Evolutionary conservation across 2,113 vertebrate species (phyloP), one percentile per base, ranked within the genome.

Genomic region (Tupaia tana): DNA sequence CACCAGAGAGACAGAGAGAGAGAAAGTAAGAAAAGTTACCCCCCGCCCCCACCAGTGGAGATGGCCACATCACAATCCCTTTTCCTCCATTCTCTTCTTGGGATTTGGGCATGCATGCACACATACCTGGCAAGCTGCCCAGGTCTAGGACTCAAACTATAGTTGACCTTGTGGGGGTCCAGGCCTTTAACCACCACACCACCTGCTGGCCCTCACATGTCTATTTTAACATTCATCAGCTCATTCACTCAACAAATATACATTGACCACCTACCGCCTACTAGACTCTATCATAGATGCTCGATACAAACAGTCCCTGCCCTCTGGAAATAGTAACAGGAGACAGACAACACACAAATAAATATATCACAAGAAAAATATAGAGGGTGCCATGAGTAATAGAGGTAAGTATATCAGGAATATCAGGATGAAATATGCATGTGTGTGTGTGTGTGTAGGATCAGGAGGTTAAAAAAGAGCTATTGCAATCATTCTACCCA

Each of bases 201-300:
- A 43, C 43, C 43, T 43, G 43, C 43, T 43, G 43, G 43, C 43
- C 43, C 43, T 43, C 43, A 56, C 13, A 24, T 1, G 88, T 27
- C 22, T 31, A 27, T 43, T 90, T 86, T 69, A 86, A 92, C 71
- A 85, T 84, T 89, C 31, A 31, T 56, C 29, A 19, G 77, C 12
- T 70, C 9, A 71, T 73, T 93, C 19, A 29, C 63, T 90, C 79
- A 77, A 75, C 20, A 94, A 56, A 91, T 88, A 14, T 18, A 85
- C 29, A 27, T 79, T 66, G 7, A 84, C 16, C 20, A 89, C 29
- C 31, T 75, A 20, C 27, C 34, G 27, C 31, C 31, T 75, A 19
- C 19, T 71, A 75, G 18, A 66, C 6, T 75, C 56, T 52, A 56
- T 24, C 58, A 20, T 19, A 82, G 58, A 86, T 25, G 77, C 13